Conservation (phyloP, 1,140 invertebrate genomes). For the Caerostris extrusa region DNA sequence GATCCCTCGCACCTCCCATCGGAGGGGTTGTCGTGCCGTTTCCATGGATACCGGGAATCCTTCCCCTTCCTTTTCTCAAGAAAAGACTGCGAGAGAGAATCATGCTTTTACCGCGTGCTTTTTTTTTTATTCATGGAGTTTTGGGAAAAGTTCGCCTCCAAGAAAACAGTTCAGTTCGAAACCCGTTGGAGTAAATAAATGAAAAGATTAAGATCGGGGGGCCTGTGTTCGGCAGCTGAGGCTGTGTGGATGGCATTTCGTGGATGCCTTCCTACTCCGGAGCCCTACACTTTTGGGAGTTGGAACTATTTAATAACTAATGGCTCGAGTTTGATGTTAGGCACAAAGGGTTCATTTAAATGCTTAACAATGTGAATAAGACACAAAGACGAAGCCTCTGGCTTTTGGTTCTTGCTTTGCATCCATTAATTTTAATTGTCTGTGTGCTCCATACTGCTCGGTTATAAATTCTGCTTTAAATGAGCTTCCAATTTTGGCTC, state of each 20-base stretch:
- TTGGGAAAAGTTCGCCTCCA: neutral
- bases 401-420: neutral
- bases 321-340: neutral
- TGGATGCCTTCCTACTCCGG: neutral
- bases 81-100: conserved; percentile 44
- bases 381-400: neutral
- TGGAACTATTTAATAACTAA: conserved; percentile 11
- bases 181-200: conserved; percentile 27
- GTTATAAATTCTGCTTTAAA: too few species aligned
- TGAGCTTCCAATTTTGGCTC: too few species aligned
- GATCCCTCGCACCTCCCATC: conserved; percentile 75
- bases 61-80: conserved; percentile 61
- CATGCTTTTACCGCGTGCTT: conserved; percentile 70
- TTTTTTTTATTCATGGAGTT: conserved; percentile 61
- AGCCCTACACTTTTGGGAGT: neutral
- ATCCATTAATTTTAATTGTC: neutral
- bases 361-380: neutral
- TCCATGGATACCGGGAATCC: conserved; percentile 51
- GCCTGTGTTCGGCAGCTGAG: conserved; percentile 2
- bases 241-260: neutral
- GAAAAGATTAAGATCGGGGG: conserved; percentile 1
- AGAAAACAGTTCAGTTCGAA: neutral
- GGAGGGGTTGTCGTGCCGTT: conserved; percentile 71
- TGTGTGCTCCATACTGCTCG: too few species aligned
- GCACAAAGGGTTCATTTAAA: neutral